These are phyloP conservation scores for Chouioia cunea DNA, from an alignment of 2,888 invertebrate genomes.

Conservation along the genomic window DNA sequence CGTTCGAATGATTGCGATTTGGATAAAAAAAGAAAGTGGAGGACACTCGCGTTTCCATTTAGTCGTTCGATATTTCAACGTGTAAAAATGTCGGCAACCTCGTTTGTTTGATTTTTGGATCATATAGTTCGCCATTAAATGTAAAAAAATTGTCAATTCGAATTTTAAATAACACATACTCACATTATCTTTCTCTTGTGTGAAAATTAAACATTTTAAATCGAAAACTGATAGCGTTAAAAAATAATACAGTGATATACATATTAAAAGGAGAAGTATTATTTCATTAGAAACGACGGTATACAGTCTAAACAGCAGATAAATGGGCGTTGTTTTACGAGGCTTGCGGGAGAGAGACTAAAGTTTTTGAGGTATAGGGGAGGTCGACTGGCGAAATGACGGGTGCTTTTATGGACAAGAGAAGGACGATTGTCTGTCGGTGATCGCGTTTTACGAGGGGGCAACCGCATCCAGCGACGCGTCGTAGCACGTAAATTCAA, in stretches of 20 bases:
- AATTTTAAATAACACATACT: too few species aligned
- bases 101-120: too few species aligned
- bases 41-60: background rate
- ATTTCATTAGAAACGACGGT: background rate
- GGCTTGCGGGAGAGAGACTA: background rate
- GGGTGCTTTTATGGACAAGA: constrained; percentile 36
- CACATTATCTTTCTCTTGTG: constrained; percentile 51
- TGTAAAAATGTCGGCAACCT: too few species aligned
- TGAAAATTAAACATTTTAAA: too few species aligned
- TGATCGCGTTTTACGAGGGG: constrained; percentile 9
- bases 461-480: background rate
- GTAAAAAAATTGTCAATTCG: too few species aligned
- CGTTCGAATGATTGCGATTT: too few species aligned
- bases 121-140: too few species aligned
- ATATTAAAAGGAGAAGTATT: too few species aligned
- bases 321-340: constrained; percentile 33
- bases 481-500: constrained; percentile 18
- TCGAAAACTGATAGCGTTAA: too few species aligned
- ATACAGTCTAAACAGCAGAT: constrained; percentile 2
- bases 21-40: too few species aligned
- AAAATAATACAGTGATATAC: too few species aligned
- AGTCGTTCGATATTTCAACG: too few species aligned
- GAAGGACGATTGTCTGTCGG: constrained; percentile 24
- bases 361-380: constrained; percentile 4
- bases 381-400: constrained; percentile 15